Conservation (phyloP, 37 sponge, comb jelly and placozoan genomes). For the Haliclona indistincta region DNA sequence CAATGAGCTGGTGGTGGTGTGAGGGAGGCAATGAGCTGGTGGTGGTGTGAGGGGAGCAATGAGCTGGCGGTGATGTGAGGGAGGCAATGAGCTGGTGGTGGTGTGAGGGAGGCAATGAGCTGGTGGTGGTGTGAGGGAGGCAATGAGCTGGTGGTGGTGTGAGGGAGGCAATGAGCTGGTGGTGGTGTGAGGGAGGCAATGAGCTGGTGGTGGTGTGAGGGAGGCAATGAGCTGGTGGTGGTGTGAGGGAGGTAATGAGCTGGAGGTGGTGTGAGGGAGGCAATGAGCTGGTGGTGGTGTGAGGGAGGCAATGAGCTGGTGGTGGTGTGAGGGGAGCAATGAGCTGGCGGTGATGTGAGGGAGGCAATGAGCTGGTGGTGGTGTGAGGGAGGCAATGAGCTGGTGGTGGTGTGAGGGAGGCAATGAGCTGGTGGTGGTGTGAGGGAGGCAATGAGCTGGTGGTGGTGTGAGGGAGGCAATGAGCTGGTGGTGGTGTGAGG, state of each 20-base stretch:
- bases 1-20: not conserved
- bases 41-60: not conserved
- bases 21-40: too few relatives aligned
- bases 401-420: not conserved
- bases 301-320: too few relatives aligned
- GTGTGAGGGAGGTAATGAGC: too few relatives aligned
- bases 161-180: not conserved
- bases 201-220: not conserved
- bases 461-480: not conserved
- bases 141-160: too few relatives aligned
- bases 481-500: not conserved
- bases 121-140: not conserved
- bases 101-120: not conserved
- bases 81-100: too few relatives aligned
- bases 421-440: too few relatives aligned
- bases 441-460: not conserved
- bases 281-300: not conserved
- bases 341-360: not conserved
- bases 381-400: not conserved
- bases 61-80: not conserved
- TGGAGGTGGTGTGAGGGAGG: not conserved
- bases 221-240: not conserved
- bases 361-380: too few relatives aligned
- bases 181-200: not conserved
- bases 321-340: not conserved